These are phyloP conservation scores for Hirtodrosophila duncani DNA, from an alignment of 2,888 invertebrate species.

Conservation along the genomic window DNA sequence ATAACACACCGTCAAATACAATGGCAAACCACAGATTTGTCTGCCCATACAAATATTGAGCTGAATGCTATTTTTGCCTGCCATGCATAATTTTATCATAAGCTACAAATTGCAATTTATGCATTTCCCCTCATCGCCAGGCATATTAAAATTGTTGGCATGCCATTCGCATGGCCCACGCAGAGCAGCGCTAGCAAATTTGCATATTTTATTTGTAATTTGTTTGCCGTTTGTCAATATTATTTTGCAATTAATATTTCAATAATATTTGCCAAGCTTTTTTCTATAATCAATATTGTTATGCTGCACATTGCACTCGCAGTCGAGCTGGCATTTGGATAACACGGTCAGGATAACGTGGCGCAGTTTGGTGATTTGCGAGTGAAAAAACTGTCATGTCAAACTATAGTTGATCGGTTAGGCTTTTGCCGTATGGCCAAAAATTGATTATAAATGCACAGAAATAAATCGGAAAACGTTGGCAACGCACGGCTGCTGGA, in stretches of 20 bases:
- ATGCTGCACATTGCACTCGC: not conserved
- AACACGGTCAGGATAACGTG: too few species aligned
- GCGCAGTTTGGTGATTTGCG: conserved; percentile 4
- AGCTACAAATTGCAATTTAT: conserved; percentile 47
- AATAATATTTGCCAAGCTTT: conserved; percentile 33
- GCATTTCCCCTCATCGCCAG: conserved; percentile 8
- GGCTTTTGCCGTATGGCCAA: conserved; percentile 14
- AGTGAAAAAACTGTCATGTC: conserved; percentile 2
- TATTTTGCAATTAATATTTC: conserved; percentile 67
- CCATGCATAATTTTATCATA: conserved; percentile 1
- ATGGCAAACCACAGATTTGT: too few species aligned
- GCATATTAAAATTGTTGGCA: conserved; percentile 8
- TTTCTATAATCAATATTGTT: not conserved
- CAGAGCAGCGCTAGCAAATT: conserved; percentile 23
- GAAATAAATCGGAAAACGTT: too few species aligned
- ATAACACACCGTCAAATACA: too few species aligned
- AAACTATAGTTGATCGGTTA: conserved; percentile 16
- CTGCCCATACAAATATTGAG: too few species aligned
- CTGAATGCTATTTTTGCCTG: too few species aligned
- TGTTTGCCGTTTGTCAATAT: conserved; percentile 57
- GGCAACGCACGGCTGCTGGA: too few species aligned
- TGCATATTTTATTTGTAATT: conserved; percentile 59
- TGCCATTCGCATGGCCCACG: conserved; percentile 13
- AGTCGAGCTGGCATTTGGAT: too few species aligned
- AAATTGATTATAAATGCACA: conserved; percentile 29